Evolutionary conservation across 1,140 invertebrate genomes (phyloP).

Genomic region (Neomicropteryx cornuta): DNA sequence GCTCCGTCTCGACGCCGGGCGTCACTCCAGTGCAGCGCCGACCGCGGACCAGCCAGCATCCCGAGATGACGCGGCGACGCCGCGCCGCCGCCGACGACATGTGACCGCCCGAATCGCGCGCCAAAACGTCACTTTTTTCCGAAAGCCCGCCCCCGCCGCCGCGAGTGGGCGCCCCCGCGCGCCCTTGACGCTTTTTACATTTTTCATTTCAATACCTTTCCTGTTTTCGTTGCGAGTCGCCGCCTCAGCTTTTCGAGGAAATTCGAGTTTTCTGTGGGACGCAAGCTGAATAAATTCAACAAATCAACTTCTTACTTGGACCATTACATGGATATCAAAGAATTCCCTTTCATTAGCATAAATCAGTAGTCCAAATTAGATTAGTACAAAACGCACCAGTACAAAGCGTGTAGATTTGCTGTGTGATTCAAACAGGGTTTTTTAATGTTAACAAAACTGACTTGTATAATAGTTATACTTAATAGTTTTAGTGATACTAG

Average conservation of each 20-base stretch:
- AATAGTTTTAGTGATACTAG: too few relatives aligned
- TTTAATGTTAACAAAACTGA: too few relatives aligned
- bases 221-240: slow-evolving; percentile 4
- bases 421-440: too few relatives aligned
- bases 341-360: too few relatives aligned
- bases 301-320: slow-evolving; percentile 38
- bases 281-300: slow-evolving; percentile 42
- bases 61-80: slow-evolving; percentile 10
- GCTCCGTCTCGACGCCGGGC: slow-evolving; percentile 26
- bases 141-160: too few relatives aligned
- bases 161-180: slow-evolving; percentile 19
- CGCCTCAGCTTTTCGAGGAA: too few relatives aligned
- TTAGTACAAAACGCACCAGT: too few relatives aligned
- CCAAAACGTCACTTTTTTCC: slow-evolving; percentile 5
- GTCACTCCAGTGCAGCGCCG: slow-evolving; percentile 29
- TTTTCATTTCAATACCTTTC: not conserved
- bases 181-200: slow-evolving; percentile 2
- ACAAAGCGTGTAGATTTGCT: too few relatives aligned
- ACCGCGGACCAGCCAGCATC: slow-evolving; percentile 9
- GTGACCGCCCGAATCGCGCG: slow-evolving; percentile 10
- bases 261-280: too few relatives aligned
- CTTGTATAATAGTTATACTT: too few relatives aligned
- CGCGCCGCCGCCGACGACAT: slow-evolving; percentile 12
- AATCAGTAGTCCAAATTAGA: too few relatives aligned
- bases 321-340: slow-evolving; percentile 38